Evolutionary conservation across 1,140 invertebrate genomes (phyloP), one percentile per base, ranked within the genome.

Genomic region (Manduca sexta): DNA sequence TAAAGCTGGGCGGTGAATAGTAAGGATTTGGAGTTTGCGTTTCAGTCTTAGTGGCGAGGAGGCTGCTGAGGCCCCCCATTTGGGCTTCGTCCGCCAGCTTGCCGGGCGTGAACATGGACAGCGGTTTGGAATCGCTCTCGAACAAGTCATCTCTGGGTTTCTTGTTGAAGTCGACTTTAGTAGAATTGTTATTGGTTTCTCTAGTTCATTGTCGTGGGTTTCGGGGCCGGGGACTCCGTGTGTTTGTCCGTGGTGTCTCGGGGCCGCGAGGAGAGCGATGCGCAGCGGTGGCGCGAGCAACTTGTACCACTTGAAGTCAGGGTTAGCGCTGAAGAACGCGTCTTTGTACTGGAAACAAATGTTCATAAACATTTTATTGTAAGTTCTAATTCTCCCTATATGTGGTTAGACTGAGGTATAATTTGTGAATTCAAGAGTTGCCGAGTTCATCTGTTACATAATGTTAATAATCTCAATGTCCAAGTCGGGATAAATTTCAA

Each of bases 301-400:
- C 89, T 96, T 97, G 88, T 97, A 96, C 95, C 95, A 97, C 86
- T 96, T 96, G 73, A 97, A 97, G 78, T 96, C 93, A 48, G 95
- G 95, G 87, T 97, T 95, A 29, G 95, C 95, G 84, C 92, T 94
- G 84, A 97, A 92, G 86, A 97, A 97, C 45, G 95, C 95, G 89
- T 97, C 95, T 90, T 97, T 97, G 86, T 97, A 96, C 94, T 97
- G 87, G 44, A 92, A 89, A 60, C n/a, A n/a, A n/a, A n/a, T n/a
- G n/a, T n/a, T n/a, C n/a, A n/a, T n/a, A n/a, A n/a, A n/a, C n/a
- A n/a, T n/a, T n/a, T n/a, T n/a, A n/a, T n/a, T n/a, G n/a, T n/a
- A n/a, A n/a, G n/a, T n/a, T n/a, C n/a, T n/a, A n/a, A n/a, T n/a
- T n/a, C n/a, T n/a, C n/a, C n/a, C n/a, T n/a, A n/a, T n/a, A n/a